Evolutionary conservation across 2,888 invertebrate genomes (phyloP), one percentile per base, ranked within the genome.

Genomic region (Dicranocentrus wangi): DNA sequence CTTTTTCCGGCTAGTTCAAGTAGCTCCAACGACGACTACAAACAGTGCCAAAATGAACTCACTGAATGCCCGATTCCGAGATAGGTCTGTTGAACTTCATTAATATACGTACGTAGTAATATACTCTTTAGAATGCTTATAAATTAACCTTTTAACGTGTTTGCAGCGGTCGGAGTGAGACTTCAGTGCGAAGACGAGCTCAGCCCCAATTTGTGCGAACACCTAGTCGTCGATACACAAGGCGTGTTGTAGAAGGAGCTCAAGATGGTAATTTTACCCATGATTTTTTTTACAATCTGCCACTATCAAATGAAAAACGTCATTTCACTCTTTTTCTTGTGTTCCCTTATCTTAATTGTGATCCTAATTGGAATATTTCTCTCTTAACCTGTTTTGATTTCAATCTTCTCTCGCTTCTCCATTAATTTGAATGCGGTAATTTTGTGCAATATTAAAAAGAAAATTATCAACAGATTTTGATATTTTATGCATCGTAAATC

Each of bases 1-100:
- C 43, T 96, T 96, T 90, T 96, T 96, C 90, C 92, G 95, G 81
- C 91, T 96, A 87, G 95, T 95, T 88, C 94, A 94, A 88, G 93
- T 93, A 42, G 92, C 93, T 21, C 93, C 94, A 7, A 89, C 91
- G 47, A 90, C 91, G 71, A 90, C 91, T 79, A 92, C 82, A 53
- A 79, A 76, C 66, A 75, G 69, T 77, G 82, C 83, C 65, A 84
- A 86, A 84, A 82, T 81, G 73, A 84, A 84, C 70, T 92, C 94
- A 60, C 90, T 94, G 84, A 94, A 94, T 86, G 93, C 95, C 84
- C 92, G 94, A 88, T 92, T 94, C 88, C 91, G 94, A 88, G 94
- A 93, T 90, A 94, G 61, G 61, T 61, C 23, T 27, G 58, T 55
- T 55, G 94, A 93, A 93, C 90, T 21, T 23, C n/a, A 8, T 32